phyloP scores from a whole-genome alignment of 2,888 invertebrate species.

The Caenorhabditis drosophilae region DNA sequence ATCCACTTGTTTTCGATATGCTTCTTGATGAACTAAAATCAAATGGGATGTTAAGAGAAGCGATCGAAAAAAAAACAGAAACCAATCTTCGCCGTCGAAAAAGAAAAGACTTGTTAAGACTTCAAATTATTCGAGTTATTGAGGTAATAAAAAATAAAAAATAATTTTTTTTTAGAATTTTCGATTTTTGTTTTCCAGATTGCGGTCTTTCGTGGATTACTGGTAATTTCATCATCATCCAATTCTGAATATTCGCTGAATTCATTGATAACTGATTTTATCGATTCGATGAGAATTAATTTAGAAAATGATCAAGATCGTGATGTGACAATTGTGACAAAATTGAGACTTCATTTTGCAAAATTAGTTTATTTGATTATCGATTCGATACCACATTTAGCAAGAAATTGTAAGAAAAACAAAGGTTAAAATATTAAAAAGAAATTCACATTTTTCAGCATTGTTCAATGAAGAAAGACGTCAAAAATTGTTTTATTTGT shows the following conservation, averaged over 20 bases:
- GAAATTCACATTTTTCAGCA: conserved; percentile 70
- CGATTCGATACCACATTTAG: conserved; percentile 71
- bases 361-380: conserved; percentile 91
- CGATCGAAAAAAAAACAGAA: conserved; percentile 74
- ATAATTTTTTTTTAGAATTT: not conserved
- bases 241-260: conserved; percentile 75
- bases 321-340: conserved; percentile 82
- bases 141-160: conserved; percentile 75
- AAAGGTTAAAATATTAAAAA: not conserved
- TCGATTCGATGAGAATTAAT: conserved; percentile 89
- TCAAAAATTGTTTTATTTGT: conserved; percentile 85
- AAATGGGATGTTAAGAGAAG: conserved; percentile 82
- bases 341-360: conserved; percentile 90
- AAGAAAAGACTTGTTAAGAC: conserved; percentile 86
- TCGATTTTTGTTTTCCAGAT: conserved; percentile 3
- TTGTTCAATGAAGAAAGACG: conserved; percentile 86
- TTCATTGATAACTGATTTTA: conserved; percentile 87
- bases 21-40: conserved; percentile 91
- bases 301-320: conserved; percentile 82
- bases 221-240: conserved; percentile 78
- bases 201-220: conserved; percentile 58
- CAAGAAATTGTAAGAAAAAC: conserved; percentile 11
- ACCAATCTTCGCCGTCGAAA: conserved; percentile 91
- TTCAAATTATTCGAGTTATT: conserved; percentile 88
- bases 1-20: conserved; percentile 93